Evolutionary conservation across 2,113 vertebrate species (phyloP).

Genomic region (zebrafish (Danio rerio)): DNA sequence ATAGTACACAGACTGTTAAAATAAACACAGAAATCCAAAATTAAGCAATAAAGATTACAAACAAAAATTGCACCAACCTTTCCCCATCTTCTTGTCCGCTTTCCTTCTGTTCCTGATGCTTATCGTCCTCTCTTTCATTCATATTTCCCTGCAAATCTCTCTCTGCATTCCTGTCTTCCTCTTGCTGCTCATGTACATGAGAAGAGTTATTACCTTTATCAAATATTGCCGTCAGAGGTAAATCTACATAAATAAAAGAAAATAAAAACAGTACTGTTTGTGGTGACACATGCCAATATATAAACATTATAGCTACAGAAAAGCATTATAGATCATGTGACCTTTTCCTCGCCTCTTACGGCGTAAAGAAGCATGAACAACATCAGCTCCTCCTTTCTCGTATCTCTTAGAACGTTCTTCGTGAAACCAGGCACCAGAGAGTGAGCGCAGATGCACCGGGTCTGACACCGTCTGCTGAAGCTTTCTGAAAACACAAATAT

Average conservation of each 20-base stretch:
- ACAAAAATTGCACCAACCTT: constrained; percentile 5
- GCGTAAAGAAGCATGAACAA: constrained; percentile 88
- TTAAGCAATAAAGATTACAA: neutral
- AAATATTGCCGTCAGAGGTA: constrained; percentile 64
- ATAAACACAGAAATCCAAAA: neutral
- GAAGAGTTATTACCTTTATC: constrained; percentile 46
- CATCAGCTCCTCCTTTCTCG: constrained; percentile 77
- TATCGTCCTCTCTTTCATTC: constrained; percentile 45
- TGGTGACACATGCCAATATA: neutral
- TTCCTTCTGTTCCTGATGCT: neutral
- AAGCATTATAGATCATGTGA: constrained; percentile 57
- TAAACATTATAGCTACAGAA: neutral
- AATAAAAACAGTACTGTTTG: neutral
- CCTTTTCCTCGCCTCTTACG: constrained; percentile 82
- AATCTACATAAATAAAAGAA: constrained; percentile 61
- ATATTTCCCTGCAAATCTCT: constrained; percentile 44
- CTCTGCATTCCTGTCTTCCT: constrained; percentile 45
- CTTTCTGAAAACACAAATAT: constrained; percentile 71
- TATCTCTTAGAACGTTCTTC: constrained; percentile 84
- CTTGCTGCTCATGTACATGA: constrained; percentile 39
- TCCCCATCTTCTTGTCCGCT: constrained; percentile 30
- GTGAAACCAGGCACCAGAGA: constrained; percentile 90
- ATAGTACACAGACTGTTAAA: neutral
- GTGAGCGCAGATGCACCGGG: constrained; percentile 74
- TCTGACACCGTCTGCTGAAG: constrained; percentile 81